Conservation (phyloP, 2,888 invertebrate genomes). For the Nasonia oneida region DNA sequence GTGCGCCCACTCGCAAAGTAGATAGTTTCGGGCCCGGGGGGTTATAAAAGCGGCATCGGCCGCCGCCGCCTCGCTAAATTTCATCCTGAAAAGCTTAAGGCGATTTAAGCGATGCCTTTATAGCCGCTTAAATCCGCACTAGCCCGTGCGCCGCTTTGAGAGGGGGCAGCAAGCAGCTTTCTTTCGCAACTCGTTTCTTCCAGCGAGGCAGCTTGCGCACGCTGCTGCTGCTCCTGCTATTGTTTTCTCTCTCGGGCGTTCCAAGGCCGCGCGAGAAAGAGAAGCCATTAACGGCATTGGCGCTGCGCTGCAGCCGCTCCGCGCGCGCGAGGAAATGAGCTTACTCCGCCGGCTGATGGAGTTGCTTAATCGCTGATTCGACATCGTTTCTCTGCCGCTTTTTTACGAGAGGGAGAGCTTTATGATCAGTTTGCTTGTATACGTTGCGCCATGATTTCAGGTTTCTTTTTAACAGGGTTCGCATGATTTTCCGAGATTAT, state of each 20-base stretch:
- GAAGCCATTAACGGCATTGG: constrained; percentile 37
- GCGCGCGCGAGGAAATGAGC: constrained; percentile 13
- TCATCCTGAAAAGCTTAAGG: constrained; percentile 64
- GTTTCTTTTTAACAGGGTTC: not conserved
- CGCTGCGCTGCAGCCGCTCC: not conserved
- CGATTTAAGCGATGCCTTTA: constrained; percentile 65
- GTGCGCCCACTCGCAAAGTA: constrained; percentile 57
- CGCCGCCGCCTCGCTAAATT: constrained; percentile 62
- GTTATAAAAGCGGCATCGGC: constrained; percentile 58
- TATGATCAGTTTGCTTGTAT: not conserved
- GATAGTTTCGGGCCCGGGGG: constrained; percentile 56
- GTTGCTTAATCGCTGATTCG: constrained; percentile 28
- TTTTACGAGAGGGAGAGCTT: constrained; percentile 7
- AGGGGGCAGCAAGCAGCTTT: not conserved
- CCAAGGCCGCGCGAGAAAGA: constrained; percentile 19
- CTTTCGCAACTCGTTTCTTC: constrained; percentile 4
- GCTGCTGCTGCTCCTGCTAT: constrained; percentile 19
- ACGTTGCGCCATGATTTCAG: not conserved
- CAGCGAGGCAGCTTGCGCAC: not conserved
- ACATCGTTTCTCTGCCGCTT: not conserved
- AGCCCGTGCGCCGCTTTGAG: constrained; percentile 17
- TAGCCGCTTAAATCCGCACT: constrained; percentile 64
- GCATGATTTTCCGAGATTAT: not conserved
- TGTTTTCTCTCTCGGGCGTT: constrained; percentile 27
- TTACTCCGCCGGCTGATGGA: not conserved